Conservation (phyloP, 2,888 invertebrate species). For the Mimas tiliae region DNA sequence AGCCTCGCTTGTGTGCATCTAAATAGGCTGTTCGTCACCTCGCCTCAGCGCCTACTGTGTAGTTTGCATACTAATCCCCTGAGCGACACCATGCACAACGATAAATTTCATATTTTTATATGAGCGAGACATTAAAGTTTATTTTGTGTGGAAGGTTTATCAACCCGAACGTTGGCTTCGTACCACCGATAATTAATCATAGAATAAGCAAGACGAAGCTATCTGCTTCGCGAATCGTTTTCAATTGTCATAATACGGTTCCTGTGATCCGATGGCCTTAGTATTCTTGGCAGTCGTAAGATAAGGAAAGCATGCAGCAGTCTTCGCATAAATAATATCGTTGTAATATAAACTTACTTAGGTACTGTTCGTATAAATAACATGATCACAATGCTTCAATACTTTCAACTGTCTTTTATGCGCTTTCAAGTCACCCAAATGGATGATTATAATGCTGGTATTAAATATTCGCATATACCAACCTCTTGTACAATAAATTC, state of each 20-base stretch:
- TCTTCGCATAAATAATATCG: neutral
- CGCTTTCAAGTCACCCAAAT: neutral
- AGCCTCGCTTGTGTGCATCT: slow-evolving; percentile 61
- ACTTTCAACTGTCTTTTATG: neutral
- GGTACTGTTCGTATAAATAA: neutral
- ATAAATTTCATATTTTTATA: slow-evolving; percentile 53
- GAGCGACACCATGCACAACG: slow-evolving; percentile 42
- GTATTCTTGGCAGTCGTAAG: slow-evolving; percentile 16
- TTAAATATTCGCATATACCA: slow-evolving; percentile 12
- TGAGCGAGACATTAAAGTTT: slow-evolving; percentile 44
- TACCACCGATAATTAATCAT: slow-evolving; percentile 12
- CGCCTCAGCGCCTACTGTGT: slow-evolving; percentile 54
- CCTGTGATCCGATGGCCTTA: slow-evolving; percentile 20
- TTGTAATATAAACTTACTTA: slow-evolving; percentile 10
- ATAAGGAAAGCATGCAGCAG: slow-evolving; percentile 10
- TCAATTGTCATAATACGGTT: slow-evolving; percentile 18
- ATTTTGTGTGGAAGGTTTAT: slow-evolving; percentile 44
- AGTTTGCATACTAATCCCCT: slow-evolving; percentile 74
- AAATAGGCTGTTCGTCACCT: slow-evolving; percentile 78
- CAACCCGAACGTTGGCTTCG: slow-evolving; percentile 36
- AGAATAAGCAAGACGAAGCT: slow-evolving; percentile 21
- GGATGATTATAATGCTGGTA: slow-evolving; percentile 15
- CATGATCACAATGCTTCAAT: neutral
- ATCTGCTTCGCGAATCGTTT: slow-evolving; percentile 19
- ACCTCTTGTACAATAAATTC: slow-evolving; percentile 30